Conservation (phyloP, 2,797 vertebrate species). For the Euphonia xanthogaster region DNA sequence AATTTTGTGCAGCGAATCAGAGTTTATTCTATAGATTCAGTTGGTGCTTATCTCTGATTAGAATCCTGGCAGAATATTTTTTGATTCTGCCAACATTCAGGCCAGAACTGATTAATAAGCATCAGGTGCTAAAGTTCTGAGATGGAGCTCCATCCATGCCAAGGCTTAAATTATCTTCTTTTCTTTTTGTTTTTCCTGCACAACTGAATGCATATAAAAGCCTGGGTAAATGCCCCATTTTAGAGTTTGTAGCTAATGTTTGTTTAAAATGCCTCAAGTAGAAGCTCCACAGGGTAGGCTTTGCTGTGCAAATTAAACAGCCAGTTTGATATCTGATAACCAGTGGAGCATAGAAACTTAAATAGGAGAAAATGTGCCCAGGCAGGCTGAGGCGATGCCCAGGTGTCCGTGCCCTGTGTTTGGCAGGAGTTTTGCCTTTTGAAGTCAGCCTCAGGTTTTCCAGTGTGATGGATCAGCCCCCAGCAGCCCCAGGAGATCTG, state of each 20-base stretch:
- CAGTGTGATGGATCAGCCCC: neutral
- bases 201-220: conserved; percentile 40
- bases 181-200: conserved; percentile 55
- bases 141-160: conserved; percentile 30
- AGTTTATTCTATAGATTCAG: neutral
- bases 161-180: conserved; percentile 70
- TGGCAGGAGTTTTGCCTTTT: neutral
- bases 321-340: conserved; percentile 39
- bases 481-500: neutral
- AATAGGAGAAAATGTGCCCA: neutral
- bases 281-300: conserved; percentile 8
- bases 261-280: conserved; percentile 72
- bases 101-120: neutral
- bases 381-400: rapidly evolving
- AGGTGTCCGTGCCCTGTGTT: neutral
- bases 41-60: neutral
- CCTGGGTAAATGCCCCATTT: conserved; percentile 62
- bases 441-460: neutral
- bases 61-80: neutral
- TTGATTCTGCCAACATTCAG: conserved; percentile 6
- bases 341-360: conserved; percentile 3
- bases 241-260: conserved; percentile 67
- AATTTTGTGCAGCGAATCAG: neutral
- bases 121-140: conserved; percentile 47
- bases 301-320: conserved; percentile 71